Percentiles rank a stretch among this genome's conserved stretches.
Evolutionary conservation across 2,797 vertebrate genomes (phyloP).

Genomic region (Okamejei kenojei): DNA sequence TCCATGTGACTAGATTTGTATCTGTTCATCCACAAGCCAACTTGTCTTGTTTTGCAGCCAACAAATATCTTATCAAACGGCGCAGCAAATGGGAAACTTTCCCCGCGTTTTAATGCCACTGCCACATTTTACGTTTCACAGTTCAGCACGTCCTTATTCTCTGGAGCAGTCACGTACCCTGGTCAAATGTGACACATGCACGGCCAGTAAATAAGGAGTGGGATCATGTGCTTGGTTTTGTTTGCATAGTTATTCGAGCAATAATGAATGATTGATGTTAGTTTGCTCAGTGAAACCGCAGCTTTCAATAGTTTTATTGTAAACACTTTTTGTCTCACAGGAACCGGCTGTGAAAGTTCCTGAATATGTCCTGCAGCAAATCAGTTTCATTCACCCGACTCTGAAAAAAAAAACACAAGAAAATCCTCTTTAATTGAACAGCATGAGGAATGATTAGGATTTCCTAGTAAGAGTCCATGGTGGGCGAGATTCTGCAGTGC

Average conservation of each 20-base stretch:
- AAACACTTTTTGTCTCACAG: background rate
- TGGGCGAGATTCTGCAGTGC: background rate
- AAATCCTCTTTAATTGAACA: background rate
- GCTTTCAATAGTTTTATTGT: background rate
- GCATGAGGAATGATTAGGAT: background rate
- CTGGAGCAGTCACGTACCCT: background rate
- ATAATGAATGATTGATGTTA: background rate
- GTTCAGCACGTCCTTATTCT: background rate
- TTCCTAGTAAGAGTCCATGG: background rate
- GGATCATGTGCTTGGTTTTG: background rate
- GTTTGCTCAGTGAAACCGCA: background rate
- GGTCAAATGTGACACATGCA: background rate
- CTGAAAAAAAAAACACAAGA: background rate
- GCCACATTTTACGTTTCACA: background rate
- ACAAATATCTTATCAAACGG: slow-evolving; percentile 5
- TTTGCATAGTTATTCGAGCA: background rate
- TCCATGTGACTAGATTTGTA: background rate
- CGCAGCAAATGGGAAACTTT: background rate
- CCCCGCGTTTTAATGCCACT: background rate
- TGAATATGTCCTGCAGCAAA: background rate
- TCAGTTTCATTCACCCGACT: background rate
- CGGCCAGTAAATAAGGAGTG: background rate
- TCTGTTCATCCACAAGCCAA: background rate
- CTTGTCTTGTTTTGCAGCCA: background rate
- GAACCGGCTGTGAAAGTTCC: background rate